Evolutionary conservation across 2,797 vertebrate species (phyloP).

Genomic region (Carcharodon carcharias): DNA sequence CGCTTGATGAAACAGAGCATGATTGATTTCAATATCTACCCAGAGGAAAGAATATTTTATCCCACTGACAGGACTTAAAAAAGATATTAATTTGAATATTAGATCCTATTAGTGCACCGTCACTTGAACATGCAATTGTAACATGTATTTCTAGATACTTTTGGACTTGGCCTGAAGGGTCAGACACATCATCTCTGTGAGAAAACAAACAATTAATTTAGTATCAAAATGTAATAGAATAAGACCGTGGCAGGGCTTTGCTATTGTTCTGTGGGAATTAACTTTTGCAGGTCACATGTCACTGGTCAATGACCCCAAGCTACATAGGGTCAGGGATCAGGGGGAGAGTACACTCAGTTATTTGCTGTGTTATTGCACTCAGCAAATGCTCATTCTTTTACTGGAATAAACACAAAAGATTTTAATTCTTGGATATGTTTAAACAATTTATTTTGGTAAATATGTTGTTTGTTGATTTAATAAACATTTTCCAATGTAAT

Average conservation of each 20-base stretch:
- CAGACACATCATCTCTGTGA: constrained; percentile 37
- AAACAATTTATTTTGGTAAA: constrained; percentile 8
- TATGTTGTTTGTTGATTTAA: constrained; percentile 4
- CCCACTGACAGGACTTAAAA: not conserved
- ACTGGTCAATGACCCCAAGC: constrained; percentile 59
- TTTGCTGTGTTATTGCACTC: constrained; percentile 21
- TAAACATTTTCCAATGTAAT: not conserved
- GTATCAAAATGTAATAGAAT: constrained; percentile 67
- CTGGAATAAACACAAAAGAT: constrained; percentile 31
- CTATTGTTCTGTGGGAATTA: constrained; percentile 71
- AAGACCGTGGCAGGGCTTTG: constrained; percentile 50
- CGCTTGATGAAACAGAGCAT: not conserved
- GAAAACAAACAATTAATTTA: constrained; percentile 67
- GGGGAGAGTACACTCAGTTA: constrained; percentile 14
- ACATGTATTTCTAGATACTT: constrained; percentile 13
- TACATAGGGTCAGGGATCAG: constrained; percentile 56
- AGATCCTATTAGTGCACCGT: constrained; percentile 14
- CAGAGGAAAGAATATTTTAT: constrained; percentile 19
- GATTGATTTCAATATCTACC: constrained; percentile 13
- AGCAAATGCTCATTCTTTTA: constrained; percentile 6
- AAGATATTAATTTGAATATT: constrained; percentile 30
- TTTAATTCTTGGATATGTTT: constrained; percentile 7
- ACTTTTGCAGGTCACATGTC: constrained; percentile 67
- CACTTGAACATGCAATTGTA: constrained; percentile 19
- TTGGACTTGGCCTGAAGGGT: constrained; percentile 33